Evolutionary conservation across 2,888 invertebrate species (phyloP).

Genomic region (Lottia gigantea): DNA sequence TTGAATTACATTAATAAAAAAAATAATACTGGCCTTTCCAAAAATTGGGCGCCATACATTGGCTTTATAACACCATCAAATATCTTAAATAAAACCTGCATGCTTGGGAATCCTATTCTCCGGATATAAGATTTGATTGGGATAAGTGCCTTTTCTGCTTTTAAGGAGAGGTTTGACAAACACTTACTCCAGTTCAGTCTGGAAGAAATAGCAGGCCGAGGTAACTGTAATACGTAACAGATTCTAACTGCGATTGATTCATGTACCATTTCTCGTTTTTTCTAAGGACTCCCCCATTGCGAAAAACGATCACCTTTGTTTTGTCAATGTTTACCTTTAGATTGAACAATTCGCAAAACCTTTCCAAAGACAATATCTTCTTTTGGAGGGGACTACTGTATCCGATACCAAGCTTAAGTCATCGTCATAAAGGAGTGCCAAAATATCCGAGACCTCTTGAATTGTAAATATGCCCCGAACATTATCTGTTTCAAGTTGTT

Average conservation of each 20-base stretch:
- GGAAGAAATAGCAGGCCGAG: not conserved
- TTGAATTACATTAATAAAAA: too few species aligned
- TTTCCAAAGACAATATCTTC: not conserved
- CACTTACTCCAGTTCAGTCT: not conserved
- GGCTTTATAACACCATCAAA: not conserved
- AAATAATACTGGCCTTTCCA: too few species aligned
- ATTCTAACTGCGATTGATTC: not conserved
- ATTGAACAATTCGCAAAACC: not conserved
- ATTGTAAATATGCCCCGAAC: not conserved
- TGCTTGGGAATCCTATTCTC: not conserved
- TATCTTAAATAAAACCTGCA: not conserved
- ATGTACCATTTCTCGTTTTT: not conserved
- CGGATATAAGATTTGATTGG: not conserved
- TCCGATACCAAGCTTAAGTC: not conserved
- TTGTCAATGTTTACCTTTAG: not conserved
- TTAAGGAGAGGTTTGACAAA: not conserved
- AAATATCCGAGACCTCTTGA: not conserved
- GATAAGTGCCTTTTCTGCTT: not conserved
- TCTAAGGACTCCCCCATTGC: not conserved
- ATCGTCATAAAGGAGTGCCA: not conserved
- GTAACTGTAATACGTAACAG: not conserved
- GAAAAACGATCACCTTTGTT: not conserved
- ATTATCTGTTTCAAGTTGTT: not conserved
- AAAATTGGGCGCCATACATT: too few species aligned
- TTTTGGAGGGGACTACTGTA: not conserved